These are phyloP conservation scores for Ophonus ardosiacus DNA, from an alignment of 2,888 invertebrate species.

Conservation along the genomic window DNA sequence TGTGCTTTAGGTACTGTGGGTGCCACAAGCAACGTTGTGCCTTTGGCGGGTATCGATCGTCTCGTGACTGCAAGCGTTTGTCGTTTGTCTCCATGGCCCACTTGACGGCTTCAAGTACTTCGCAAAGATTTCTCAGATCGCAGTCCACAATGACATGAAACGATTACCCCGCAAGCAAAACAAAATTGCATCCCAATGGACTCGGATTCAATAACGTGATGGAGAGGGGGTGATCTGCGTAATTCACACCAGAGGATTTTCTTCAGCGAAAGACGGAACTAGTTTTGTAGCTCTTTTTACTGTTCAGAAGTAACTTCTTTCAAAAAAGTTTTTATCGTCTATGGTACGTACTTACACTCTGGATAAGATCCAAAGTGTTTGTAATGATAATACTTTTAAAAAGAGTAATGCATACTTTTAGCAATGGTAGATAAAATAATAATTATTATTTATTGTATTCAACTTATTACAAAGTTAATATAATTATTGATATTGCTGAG, in stretches of 20 bases:
- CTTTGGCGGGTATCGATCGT: conserved; percentile 50
- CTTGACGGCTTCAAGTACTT: conserved; percentile 43
- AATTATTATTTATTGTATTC: too few species aligned
- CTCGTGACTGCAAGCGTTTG: conserved; percentile 38
- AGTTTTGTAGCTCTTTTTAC: neutral
- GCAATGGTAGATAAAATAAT: too few species aligned
- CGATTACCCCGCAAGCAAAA: conserved; percentile 33
- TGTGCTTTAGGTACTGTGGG: neutral
- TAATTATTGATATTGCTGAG: too few species aligned
- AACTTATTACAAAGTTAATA: too few species aligned
- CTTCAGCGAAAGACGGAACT: neutral
- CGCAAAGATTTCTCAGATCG: conserved; percentile 39
- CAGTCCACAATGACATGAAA: conserved; percentile 32
- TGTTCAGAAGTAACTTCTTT: neutral
- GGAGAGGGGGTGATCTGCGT: conserved; percentile 10
- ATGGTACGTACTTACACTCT: neutral
- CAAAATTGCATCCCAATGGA: conserved; percentile 22
- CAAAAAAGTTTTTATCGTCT: neutral
- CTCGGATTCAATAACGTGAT: conserved; percentile 26
- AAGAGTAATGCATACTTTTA: too few species aligned
- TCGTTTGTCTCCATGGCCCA: conserved; percentile 44
- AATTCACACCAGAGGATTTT: conserved; percentile 19
- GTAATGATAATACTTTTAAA: neutral
- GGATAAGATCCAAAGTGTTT: neutral
- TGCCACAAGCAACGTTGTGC: conserved; percentile 13